Evolutionary conservation across 2,113 vertebrate genomes (phyloP).

Genomic region (Glaucomys volans): DNA sequence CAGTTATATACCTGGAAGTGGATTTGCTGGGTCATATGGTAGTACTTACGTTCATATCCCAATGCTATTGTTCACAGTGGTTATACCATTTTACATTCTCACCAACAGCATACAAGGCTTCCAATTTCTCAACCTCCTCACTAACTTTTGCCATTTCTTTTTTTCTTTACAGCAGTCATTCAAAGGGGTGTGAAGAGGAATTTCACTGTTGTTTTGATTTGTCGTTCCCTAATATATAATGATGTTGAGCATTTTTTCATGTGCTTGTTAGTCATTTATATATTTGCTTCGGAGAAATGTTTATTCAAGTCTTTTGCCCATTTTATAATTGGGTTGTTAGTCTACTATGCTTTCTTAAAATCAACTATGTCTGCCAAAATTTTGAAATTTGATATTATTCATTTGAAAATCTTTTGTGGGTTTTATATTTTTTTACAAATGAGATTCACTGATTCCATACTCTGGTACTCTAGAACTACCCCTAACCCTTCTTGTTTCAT

Average conservation of each 20-base stretch:
- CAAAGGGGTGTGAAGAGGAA: background rate
- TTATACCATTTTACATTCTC: background rate
- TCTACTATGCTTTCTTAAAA: background rate
- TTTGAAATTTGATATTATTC: slow-evolving; percentile 40
- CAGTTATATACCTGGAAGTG: background rate
- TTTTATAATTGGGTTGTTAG: background rate
- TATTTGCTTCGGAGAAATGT: background rate
- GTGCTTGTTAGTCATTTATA: background rate
- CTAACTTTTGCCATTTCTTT: background rate
- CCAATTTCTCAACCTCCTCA: background rate
- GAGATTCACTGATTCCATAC: background rate
- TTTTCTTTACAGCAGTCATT: background rate
- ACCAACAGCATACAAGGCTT: background rate
- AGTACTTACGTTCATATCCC: background rate
- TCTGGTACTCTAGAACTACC: background rate
- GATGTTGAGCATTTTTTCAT: background rate
- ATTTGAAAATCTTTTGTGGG: slow-evolving; percentile 2
- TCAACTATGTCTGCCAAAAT: slow-evolving; percentile 17
- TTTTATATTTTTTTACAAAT: background rate
- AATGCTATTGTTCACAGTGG: background rate
- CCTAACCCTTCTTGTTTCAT: background rate
- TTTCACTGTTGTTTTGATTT: background rate
- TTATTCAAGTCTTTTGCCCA: background rate
- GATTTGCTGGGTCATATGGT: background rate
- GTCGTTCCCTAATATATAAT: background rate